Evolutionary conservation across 1,140 invertebrate genomes (phyloP).

Genomic region (Zaprionus taronus): DNA sequence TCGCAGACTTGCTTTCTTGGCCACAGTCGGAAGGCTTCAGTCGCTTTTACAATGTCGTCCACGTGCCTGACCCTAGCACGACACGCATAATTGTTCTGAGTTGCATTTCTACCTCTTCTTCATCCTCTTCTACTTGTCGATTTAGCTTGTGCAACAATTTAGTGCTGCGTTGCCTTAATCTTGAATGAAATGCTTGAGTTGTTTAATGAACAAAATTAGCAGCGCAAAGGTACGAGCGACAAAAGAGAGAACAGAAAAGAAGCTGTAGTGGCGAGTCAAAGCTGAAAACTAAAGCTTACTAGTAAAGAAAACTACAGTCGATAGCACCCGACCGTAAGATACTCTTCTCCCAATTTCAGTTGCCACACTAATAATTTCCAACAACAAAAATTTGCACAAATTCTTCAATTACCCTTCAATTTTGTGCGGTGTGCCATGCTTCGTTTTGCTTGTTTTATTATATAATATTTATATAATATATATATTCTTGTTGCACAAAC

Average conservation of each 20-base stretch:
- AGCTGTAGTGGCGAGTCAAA: background rate
- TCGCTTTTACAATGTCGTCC: slow-evolving; percentile 31
- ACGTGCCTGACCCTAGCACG: slow-evolving; percentile 16
- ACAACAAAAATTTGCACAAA: too few relatives aligned
- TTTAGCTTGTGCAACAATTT: slow-evolving; percentile 63
- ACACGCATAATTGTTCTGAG: slow-evolving; percentile 30
- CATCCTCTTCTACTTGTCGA: slow-evolving; percentile 26
- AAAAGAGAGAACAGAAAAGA: background rate
- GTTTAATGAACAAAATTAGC: slow-evolving; percentile 78
- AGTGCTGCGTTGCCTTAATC: slow-evolving; percentile 64
- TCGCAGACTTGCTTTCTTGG: slow-evolving; percentile 3
- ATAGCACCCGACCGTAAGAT: too few relatives aligned
- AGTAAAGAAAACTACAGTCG: too few relatives aligned
- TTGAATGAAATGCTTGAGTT: slow-evolving; percentile 73
- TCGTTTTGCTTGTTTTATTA: too few relatives aligned
- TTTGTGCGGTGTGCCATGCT: too few relatives aligned
- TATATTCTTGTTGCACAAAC: too few relatives aligned
- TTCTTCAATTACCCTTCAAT: too few relatives aligned
- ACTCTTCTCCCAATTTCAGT: too few relatives aligned
- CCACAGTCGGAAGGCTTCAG: background rate
- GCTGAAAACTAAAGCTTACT: background rate
- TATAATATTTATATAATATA: too few relatives aligned
- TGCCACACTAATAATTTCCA: too few relatives aligned
- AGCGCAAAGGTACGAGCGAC: slow-evolving; percentile 34
- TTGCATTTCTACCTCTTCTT: slow-evolving; percentile 18